These are phyloP conservation scores for Barnardius zonarius DNA, from an alignment of 2,113 vertebrate species.

Conservation along the genomic window DNA sequence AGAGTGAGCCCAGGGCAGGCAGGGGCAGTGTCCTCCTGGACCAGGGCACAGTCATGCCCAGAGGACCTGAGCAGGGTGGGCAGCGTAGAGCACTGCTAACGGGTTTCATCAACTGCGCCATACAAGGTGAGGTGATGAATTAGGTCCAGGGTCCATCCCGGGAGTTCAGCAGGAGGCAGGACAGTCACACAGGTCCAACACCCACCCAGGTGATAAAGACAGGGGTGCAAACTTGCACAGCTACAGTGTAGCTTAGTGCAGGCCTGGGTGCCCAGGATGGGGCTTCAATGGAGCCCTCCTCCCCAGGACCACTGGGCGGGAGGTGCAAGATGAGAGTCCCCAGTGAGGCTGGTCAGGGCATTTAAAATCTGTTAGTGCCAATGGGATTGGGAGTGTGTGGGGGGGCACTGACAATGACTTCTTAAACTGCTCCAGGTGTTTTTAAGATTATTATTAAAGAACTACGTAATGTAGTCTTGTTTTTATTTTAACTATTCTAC, in stretches of 20 bases:
- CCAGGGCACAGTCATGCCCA: not conserved
- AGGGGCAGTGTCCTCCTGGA: not conserved
- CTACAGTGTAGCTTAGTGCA: not conserved
- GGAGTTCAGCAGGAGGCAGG: not conserved
- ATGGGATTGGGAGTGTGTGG: not conserved
- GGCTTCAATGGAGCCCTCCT: not conserved
- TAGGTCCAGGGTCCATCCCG: not conserved
- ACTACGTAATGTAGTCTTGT: not conserved
- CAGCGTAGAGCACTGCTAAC: accelerated
- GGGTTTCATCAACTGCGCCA: not conserved
- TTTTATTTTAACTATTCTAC: not conserved
- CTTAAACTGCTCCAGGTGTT: not conserved
- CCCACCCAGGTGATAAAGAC: not conserved
- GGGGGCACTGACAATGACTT: not conserved
- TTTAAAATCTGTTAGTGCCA: not conserved
- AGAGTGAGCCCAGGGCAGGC: not conserved
- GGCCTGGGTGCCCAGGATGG: not conserved
- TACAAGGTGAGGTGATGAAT: not conserved
- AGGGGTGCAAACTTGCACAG: not conserved
- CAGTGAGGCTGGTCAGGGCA: not conserved
- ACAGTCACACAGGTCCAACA: not conserved
- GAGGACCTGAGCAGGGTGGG: not conserved
- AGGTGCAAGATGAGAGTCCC: not conserved
- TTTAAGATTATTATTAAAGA: not conserved
- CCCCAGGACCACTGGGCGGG: not conserved